Evolutionary conservation across 2,113 vertebrate species (phyloP).

Genomic region (Toxostoma redivivum): DNA sequence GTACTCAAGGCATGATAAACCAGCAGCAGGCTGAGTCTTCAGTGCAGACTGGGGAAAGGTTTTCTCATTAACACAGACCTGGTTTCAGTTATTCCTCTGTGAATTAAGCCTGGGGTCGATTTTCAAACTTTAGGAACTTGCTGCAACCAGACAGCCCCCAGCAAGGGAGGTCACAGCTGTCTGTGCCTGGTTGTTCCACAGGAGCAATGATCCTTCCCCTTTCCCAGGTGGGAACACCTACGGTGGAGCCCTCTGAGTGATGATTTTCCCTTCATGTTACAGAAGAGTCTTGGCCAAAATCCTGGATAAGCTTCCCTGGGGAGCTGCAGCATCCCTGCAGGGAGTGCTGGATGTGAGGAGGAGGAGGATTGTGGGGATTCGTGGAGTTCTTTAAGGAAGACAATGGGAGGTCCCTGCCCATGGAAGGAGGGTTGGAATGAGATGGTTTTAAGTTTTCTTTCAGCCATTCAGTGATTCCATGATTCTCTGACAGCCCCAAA

Average conservation of each 20-base stretch:
- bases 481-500: not conserved
- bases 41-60: not conserved
- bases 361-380: not conserved
- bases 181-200: not conserved
- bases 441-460: not conserved
- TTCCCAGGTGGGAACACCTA: not conserved
- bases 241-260: fast-evolving
- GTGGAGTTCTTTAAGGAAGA: not conserved
- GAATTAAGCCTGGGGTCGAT: not conserved
- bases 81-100: not conserved
- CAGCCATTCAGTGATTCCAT: not conserved
- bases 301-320: not conserved
- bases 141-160: not conserved
- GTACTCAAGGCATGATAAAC: not conserved
- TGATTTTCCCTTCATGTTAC: fast-evolving
- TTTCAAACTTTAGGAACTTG: not conserved
- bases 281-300: not conserved
- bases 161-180: not conserved
- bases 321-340: fast-evolving
- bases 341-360: not conserved
- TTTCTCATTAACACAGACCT: not conserved
- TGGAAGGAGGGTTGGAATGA: not conserved
- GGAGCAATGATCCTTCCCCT: not conserved
- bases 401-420: not conserved
- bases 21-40: not conserved